phyloP scores from a whole-genome alignment of 2,797 vertebrate species.

The Steatocranus sp. region DNA sequence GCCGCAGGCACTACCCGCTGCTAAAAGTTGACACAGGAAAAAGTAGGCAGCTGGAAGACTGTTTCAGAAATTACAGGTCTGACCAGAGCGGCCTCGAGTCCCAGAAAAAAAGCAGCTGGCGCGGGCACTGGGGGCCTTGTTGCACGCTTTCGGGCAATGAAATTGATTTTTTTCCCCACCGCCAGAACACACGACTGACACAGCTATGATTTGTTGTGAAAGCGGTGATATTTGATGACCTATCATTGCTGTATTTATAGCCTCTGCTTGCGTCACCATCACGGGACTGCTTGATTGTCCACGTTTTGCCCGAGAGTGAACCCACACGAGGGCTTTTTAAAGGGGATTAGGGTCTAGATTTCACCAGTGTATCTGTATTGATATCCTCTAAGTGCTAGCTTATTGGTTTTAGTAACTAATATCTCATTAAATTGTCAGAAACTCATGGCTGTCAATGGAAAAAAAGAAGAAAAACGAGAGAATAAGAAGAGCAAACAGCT shows the following conservation, averaged over 20 bases:
- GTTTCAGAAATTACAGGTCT: constrained; percentile 80
- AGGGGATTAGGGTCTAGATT: background rate
- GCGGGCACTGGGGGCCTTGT: constrained; percentile 48
- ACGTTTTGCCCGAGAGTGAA: constrained; percentile 33
- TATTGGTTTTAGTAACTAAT: constrained; percentile 15
- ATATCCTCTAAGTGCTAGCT: constrained; percentile 1
- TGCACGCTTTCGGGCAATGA: constrained; percentile 61
- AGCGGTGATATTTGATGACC: constrained; percentile 68
- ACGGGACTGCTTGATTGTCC: constrained; percentile 26
- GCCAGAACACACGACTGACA: constrained; percentile 31
- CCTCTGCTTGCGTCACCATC: constrained; percentile 58
- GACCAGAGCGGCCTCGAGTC: constrained; percentile 60
- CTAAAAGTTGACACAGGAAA: constrained; percentile 82
- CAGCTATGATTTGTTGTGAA: constrained; percentile 69
- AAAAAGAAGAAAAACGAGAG: background rate
- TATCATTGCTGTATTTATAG: constrained; percentile 69
- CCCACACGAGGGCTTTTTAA: background rate
- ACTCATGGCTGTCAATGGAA: constrained; percentile 20
- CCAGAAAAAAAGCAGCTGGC: constrained; percentile 72
- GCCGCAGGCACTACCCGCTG: constrained; percentile 66
- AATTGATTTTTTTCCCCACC: constrained; percentile 28
- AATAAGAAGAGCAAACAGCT: constrained; percentile 13
- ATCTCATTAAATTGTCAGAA: constrained; percentile 29
- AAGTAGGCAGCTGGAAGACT: constrained; percentile 73
- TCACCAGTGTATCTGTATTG: constrained; percentile 14